A percentile compares a stretch with the other conserved stretches of the same genome.
phyloP scores from a whole-genome alignment of 2,888 invertebrate species.

The Ichneumoninae sp. region DNA sequence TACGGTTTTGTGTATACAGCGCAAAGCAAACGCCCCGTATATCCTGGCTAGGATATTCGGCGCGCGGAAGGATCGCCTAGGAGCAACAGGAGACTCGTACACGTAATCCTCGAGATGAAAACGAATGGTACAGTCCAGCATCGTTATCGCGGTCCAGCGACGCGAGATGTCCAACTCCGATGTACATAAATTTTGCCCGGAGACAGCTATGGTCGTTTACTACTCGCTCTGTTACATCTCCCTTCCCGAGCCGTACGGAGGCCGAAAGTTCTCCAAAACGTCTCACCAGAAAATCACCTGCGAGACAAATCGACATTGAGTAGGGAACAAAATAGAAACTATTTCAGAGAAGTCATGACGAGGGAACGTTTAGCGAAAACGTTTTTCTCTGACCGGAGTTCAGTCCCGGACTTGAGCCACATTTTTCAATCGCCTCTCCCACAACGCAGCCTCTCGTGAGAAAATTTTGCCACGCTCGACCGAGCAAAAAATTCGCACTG shows the following conservation, averaged over 20 bases:
- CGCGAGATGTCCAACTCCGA: slow-evolving; percentile 17
- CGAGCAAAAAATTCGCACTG: slow-evolving; percentile 14
- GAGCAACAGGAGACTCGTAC: slow-evolving; percentile 58
- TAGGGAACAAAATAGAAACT: neutral
- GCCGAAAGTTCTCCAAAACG: neutral
- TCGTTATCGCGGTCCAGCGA: slow-evolving; percentile 44
- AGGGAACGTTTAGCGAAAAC: too few species aligned
- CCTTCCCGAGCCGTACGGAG: neutral
- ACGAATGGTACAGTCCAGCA: slow-evolving; percentile 52
- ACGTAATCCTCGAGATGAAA: slow-evolving; percentile 53
- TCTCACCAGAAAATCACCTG: neutral
- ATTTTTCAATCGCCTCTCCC: slow-evolving; percentile 3
- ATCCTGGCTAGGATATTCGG: neutral
- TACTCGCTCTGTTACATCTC: neutral
- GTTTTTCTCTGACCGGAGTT: neutral
- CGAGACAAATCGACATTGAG: slow-evolving; percentile 16
- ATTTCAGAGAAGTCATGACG: neutral
- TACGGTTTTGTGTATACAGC: neutral
- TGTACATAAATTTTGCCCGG: slow-evolving; percentile 38
- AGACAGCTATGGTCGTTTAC: neutral
- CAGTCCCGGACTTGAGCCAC: neutral
- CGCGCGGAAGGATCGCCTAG: neutral
- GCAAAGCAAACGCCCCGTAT: slow-evolving; percentile 18
- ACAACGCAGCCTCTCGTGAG: slow-evolving; percentile 49
- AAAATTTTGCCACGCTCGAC: slow-evolving; percentile 42